These are phyloP conservation scores for Phyto melanocephala DNA, from an alignment of 2,888 invertebrate species.

Conservation along the genomic window DNA sequence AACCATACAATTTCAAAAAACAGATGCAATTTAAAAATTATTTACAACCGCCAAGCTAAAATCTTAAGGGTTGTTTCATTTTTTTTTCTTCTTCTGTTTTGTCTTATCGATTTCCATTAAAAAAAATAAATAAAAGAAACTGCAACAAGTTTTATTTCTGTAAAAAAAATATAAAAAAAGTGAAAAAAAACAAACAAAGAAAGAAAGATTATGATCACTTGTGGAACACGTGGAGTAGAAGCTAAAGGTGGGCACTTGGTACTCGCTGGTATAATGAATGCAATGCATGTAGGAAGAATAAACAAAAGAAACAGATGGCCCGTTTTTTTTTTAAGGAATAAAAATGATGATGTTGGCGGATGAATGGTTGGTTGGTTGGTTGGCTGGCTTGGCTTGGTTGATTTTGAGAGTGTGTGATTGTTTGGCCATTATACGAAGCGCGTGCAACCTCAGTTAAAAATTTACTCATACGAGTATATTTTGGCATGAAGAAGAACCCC, in stretches of 20 bases:
- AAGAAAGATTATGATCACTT: constrained; percentile 42
- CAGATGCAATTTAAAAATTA: constrained; percentile 52
- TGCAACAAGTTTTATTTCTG: constrained; percentile 53
- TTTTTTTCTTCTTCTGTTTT: not conserved
- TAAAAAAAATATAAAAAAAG: not conserved
- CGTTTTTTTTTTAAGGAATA: not conserved
- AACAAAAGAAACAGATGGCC: constrained; percentile 57
- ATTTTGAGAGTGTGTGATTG: constrained; percentile 32
- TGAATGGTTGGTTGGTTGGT: constrained; percentile 2
- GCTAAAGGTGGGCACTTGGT: constrained; percentile 17
- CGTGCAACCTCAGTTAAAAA: constrained; percentile 47
- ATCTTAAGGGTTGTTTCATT: constrained; percentile 49
- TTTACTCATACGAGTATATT: not conserved
- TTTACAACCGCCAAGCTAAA: constrained; percentile 5
- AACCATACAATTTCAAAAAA: constrained; percentile 31
- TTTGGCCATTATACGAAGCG: constrained; percentile 45
- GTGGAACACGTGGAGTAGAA: constrained; percentile 44
- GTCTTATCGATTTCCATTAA: not conserved
- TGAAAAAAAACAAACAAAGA: not conserved
- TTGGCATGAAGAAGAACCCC: not conserved
- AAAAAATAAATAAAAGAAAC: constrained; percentile 31
- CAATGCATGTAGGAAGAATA: constrained; percentile 47
- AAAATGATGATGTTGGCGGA: constrained; percentile 33
- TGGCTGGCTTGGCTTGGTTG: constrained; percentile 6
- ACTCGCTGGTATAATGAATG: too few relatives aligned